Evolutionary conservation across 2,888 invertebrate genomes (phyloP).

Genomic region (Selenia dentaria): DNA sequence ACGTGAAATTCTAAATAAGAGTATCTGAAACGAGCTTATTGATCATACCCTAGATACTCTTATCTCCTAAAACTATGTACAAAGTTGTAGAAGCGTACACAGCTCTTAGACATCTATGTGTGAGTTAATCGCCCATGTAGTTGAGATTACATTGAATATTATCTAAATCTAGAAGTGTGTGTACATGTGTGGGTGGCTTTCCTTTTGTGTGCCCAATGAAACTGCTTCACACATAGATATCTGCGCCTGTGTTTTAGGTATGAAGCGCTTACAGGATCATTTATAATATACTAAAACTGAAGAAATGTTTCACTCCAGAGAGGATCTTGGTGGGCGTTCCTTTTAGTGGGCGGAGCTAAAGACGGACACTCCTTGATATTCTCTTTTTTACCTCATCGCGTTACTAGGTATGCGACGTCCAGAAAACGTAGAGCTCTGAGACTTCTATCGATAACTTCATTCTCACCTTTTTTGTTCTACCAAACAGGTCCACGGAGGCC

Average conservation of each 20-base stretch:
- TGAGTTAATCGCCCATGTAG: slow-evolving; percentile 12
- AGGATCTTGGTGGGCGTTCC: slow-evolving; percentile 76
- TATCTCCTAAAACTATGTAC: slow-evolving; percentile 12
- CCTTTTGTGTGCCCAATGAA: not conserved
- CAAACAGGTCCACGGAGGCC: slow-evolving; percentile 43
- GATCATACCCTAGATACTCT: slow-evolving; percentile 17
- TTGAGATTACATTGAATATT: not conserved
- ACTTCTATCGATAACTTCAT: slow-evolving; percentile 40
- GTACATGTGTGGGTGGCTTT: slow-evolving; percentile 14
- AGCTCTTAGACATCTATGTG: slow-evolving; percentile 3
- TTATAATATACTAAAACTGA: slow-evolving; percentile 61
- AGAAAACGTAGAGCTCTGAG: slow-evolving; percentile 56
- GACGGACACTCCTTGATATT: slow-evolving; percentile 79
- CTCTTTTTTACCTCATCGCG: slow-evolving; percentile 79
- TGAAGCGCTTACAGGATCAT: slow-evolving; percentile 47
- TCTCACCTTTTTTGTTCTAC: slow-evolving; percentile 17
- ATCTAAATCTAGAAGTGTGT: slow-evolving; percentile 12
- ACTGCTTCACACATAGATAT: slow-evolving; percentile 28
- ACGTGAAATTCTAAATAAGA: too few relatives aligned
- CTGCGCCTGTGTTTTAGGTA: slow-evolving; percentile 29
- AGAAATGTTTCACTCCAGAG: slow-evolving; percentile 71
- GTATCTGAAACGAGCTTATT: slow-evolving; percentile 11
- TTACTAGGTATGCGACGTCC: slow-evolving; percentile 72
- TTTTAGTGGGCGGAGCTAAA: slow-evolving; percentile 66
- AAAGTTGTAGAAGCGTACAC: not conserved